Evolutionary conservation across 2,113 vertebrate species (phyloP), one percentile per base, ranked within the genome.

Genomic region (Neodontobutis hainanensis): DNA sequence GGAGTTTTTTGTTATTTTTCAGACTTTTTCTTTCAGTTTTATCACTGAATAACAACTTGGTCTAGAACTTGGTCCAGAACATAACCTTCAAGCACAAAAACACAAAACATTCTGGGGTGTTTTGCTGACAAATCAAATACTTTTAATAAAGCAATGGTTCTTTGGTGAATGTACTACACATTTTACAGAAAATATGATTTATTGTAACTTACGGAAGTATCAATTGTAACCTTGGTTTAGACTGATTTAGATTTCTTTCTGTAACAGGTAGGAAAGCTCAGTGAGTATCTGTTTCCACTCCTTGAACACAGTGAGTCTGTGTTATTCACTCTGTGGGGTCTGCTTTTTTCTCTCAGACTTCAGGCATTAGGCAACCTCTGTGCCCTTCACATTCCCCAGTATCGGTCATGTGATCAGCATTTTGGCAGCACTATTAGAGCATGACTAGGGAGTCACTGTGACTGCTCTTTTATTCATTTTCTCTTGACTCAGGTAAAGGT

Each of bases 351-450:
- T 76, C 51, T 14, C 48, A 36, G 64, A 43, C 70, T 83, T 77
- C 83, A 84, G 86, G 66, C 83, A 85, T 86, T 75, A 77, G 74
- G 79, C 65, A 85, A 77, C 84, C 60, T 73, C 61, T 46, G 68
- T 74, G 78, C 75, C 83, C 77, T 81, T 86, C 80, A 78, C 80
- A 83, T 82, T 80, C 83, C 83, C 84, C 81, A 80, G 92, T 93
- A 82, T 93, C 91, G 85, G 90, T 92, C 91, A 93, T 47, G 84
- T 93, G 91, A 81, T 49, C 44, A 51, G 12, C 47, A 78, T 81
- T 86, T 89, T 80, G 69, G 61, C 73, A 55, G 62, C 83, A 61
- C 68, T 64, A 69, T 64, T 60, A 0, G 73, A 83, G 85, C 81
- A 40, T 62, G 67, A 78, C 75, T 40, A 14, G 9, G 65, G 59